Base-by-base conservation (phyloP, 1,140 invertebrate species). In the Halyomorpha halys region DNA sequence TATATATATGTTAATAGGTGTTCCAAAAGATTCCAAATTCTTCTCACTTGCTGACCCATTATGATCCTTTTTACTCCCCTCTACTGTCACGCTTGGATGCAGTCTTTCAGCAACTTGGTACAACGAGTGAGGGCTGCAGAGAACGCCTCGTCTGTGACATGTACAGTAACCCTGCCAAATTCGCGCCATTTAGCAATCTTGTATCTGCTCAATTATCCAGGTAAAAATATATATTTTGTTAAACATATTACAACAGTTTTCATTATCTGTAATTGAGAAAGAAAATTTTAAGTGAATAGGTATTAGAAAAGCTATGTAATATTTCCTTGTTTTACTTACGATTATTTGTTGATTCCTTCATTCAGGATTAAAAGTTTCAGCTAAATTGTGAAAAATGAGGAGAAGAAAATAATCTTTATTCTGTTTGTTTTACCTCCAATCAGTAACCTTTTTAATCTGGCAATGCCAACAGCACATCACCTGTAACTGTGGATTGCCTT, bases 1-100 rank as follows among this genome's bases (percentile, higher is more conserved):
- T 76, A 11, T 11, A 11, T 39, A 11, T 6, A 39, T 39, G 1
- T 39, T 9, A 39, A 39, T 9, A 87, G 81, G 83, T 86, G 8
- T 90, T 91, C 78, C 86, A 90, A 70, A 88, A 90, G 70, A 90
- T 91, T 66, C 89, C 90, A 25, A 81, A 83, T 1, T 89, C 87
- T 8, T 89, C 87, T 0, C 76, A 90, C 66, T 79, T 91, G 56
- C 74, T 91, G 25, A 89, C 87, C 18, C 66, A 67, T 59, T 80
- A 80, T 66, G 88, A 91, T 70, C 79, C 84, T 16, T 91, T 88
- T 76, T 92, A 90, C 72, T 83, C 83, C n/a, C 81, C 84, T 8
- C 84, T 91, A 49, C 70, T 91, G 19, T 78, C 82, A 4, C 83
- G 81, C 70, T 81, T 92, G 11, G 87, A 91, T 68, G 80, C 82